Percentiles rank a stretch among this genome's conserved stretches.
Evolutionary conservation across 2,113 vertebrate genomes (phyloP).

Genomic region (Dipodomys ordii): DNA sequence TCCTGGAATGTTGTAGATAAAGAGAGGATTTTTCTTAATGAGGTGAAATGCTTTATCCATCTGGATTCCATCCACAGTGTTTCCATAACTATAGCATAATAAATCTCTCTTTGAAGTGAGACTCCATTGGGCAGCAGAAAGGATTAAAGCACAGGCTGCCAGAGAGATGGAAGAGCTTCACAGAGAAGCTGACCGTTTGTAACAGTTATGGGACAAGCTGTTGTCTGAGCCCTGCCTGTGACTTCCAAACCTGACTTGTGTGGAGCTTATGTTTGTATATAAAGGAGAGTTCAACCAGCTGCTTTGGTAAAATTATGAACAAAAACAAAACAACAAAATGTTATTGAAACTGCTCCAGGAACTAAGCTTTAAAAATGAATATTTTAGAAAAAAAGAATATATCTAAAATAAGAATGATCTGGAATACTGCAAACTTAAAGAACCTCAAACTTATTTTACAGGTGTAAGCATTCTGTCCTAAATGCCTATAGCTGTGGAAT

Average conservation of each 20-base stretch:
- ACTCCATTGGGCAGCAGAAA: not conserved
- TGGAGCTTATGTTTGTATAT: not conserved
- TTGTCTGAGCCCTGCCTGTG: not conserved
- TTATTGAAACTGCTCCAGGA: not conserved
- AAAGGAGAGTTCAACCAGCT: not conserved
- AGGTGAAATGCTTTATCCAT: not conserved
- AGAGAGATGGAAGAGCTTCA: not conserved
- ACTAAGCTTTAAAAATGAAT: constrained; percentile 5
- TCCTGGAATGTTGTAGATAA: not conserved
- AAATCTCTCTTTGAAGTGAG: not conserved
- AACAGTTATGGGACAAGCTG: not conserved
- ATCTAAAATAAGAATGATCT: not conserved
- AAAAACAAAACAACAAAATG: not conserved
- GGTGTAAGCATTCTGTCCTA: constrained; percentile 56
- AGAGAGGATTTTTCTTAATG: not conserved
- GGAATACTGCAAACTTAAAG: not conserved
- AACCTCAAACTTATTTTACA: constrained; percentile 64
- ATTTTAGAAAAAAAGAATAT: not conserved
- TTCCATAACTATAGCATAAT: accelerated
- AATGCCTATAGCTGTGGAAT: not conserved
- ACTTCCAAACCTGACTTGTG: not conserved
- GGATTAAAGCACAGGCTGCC: accelerated
- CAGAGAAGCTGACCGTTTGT: not conserved
- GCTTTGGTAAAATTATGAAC: not conserved
- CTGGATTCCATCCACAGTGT: not conserved